These are phyloP conservation scores for Lymantria dispar DNA, from an alignment of 2,888 invertebrate genomes.

Conservation along the genomic window DNA sequence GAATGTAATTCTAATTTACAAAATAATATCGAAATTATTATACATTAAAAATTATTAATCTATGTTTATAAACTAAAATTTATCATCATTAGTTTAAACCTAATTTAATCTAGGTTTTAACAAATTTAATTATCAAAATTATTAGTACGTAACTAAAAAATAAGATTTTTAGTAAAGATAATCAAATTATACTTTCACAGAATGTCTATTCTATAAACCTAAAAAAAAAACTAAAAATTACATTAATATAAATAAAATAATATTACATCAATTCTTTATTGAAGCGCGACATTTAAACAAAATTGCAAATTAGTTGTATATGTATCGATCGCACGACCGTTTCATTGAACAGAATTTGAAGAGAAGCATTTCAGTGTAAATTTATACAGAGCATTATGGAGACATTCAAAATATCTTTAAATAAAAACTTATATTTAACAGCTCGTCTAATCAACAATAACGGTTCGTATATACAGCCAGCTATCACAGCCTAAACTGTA, in stretches of 20 bases:
- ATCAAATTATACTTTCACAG: background rate
- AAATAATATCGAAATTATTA: constrained; percentile 27
- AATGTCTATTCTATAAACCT: background rate
- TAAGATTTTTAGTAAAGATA: background rate
- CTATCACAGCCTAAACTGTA: constrained; percentile 24
- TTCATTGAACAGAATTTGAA: too few relatives aligned
- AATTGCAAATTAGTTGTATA: background rate
- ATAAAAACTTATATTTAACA: background rate
- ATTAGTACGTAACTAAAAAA: background rate
- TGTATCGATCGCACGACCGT: too few relatives aligned
- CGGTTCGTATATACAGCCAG: constrained; percentile 9
- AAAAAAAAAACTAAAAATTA: too few relatives aligned
- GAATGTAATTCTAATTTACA: constrained; percentile 38
- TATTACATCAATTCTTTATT: too few relatives aligned
- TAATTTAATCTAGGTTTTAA: constrained; percentile 30
- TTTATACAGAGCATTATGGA: too few relatives aligned
- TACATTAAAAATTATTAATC: constrained; percentile 18
- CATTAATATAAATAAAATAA: too few relatives aligned
- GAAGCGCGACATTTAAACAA: background rate
- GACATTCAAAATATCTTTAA: background rate
- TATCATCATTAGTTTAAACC: constrained; percentile 23
- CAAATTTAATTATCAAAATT: constrained; percentile 8
- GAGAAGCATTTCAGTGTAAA: too few relatives aligned
- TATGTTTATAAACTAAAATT: constrained; percentile 28
- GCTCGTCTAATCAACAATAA: background rate